Conservation (phyloP, 2,888 invertebrate genomes). For the Cheilosia vernalis region DNA sequence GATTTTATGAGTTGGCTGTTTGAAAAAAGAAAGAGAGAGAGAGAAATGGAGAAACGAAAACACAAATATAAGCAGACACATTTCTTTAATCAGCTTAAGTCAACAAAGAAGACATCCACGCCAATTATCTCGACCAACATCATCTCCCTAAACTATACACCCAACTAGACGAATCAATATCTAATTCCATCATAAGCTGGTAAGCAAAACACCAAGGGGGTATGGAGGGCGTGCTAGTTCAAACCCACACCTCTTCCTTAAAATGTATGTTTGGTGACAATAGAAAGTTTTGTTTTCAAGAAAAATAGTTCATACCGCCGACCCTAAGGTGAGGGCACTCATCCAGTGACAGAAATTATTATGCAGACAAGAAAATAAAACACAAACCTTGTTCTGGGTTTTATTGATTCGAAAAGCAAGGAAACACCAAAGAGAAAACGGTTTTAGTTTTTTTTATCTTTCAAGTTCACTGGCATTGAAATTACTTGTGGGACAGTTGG, state of each 20-base stretch:
- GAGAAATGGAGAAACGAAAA: constrained; percentile 47
- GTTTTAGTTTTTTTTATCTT: constrained; percentile 11
- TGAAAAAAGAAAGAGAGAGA: constrained; percentile 56
- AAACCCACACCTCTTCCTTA: constrained; percentile 29
- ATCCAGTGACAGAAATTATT: constrained; percentile 27
- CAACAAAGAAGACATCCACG: constrained; percentile 44
- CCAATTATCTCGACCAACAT: constrained; percentile 50
- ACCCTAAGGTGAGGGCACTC: background rate
- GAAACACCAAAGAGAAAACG: constrained; percentile 16
- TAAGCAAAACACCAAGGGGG: constrained; percentile 16
- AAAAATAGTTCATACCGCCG: background rate
- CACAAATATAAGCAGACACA: background rate
- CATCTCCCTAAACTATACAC: constrained; percentile 23
- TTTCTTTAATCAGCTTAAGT: constrained; percentile 23
- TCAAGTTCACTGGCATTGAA: constrained; percentile 65
- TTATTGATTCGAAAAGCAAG: constrained; percentile 39
- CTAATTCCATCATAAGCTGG: constrained; percentile 60
- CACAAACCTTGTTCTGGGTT: constrained; percentile 28
- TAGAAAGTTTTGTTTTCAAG: constrained; percentile 18
- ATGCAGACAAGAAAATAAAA: constrained; percentile 26
- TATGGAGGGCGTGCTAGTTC: background rate
- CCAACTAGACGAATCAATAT: constrained; percentile 59
- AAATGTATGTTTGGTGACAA: constrained; percentile 56
- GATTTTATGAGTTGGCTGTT: constrained; percentile 97
- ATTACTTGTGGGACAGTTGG: constrained; percentile 20